phyloP scores from a whole-genome alignment of 2,113 vertebrate species.

The Daubentonia madagascariensis region DNA sequence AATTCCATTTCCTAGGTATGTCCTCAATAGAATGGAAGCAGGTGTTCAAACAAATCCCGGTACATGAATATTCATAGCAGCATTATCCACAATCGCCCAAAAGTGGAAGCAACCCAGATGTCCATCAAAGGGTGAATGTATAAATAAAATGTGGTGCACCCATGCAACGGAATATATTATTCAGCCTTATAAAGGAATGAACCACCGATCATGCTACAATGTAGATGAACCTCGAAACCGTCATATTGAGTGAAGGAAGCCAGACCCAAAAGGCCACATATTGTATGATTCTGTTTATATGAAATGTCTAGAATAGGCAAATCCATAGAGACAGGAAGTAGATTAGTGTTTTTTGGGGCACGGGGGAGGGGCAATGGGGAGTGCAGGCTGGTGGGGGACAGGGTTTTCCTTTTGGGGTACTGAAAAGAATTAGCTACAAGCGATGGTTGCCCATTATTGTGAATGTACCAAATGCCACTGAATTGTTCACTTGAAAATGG shows the following conservation, averaged over 20 bases:
- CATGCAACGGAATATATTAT: rapidly evolving
- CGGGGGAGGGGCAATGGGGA: background rate
- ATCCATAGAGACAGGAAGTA: background rate
- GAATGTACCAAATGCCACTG: too few species aligned
- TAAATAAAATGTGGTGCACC: background rate
- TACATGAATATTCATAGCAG: background rate
- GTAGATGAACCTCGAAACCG: background rate
- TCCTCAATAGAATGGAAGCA: background rate
- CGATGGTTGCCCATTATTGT: background rate
- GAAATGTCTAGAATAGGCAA: background rate
- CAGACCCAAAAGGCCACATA: background rate
- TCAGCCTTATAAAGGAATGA: background rate
- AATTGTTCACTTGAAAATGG: background rate
- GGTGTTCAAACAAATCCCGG: background rate
- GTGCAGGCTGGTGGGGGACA: background rate
- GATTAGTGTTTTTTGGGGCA: rapidly evolving
- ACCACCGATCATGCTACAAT: rapidly evolving
- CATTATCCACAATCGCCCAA: background rate
- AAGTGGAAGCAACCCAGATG: too few species aligned
- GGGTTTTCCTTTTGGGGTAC: background rate
- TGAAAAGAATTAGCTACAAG: background rate
- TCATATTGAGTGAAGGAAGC: background rate
- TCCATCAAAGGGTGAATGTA: background rate
- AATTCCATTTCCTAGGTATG: background rate
- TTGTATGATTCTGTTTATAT: rapidly evolving